Evolutionary conservation across 2,797 vertebrate genomes (phyloP).

Genomic region (Steatocranus sp.): DNA sequence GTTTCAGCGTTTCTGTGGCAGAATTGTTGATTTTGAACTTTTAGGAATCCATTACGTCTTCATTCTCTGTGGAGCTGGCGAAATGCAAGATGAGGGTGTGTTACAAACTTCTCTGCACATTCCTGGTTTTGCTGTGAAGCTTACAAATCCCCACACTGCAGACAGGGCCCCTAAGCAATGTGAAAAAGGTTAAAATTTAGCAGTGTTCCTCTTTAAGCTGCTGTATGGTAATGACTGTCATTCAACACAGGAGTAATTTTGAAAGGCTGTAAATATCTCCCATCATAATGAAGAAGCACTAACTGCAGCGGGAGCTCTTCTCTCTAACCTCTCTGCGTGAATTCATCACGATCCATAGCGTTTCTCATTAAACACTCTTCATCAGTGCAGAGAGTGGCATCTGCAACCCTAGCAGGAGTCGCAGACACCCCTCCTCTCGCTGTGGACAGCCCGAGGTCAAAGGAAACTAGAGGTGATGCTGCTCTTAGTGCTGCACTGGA

Average conservation of each 20-base stretch:
- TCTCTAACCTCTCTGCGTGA: slow-evolving; percentile 4
- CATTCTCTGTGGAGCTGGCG: not conserved
- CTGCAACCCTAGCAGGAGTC: slow-evolving; percentile 54
- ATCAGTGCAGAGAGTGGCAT: slow-evolving; percentile 35
- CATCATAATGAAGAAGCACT: slow-evolving; percentile 12
- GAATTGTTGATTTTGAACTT: not conserved
- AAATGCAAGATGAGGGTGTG: slow-evolving; percentile 3
- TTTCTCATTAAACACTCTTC: slow-evolving; percentile 53
- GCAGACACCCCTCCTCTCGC: not conserved
- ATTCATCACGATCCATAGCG: slow-evolving; percentile 40
- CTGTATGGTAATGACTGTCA: slow-evolving; percentile 23
- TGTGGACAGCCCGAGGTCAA: slow-evolving; percentile 45
- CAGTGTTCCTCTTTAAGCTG: slow-evolving; percentile 1
- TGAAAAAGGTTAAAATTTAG: not conserved
- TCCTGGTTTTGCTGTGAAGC: slow-evolving; percentile 1
- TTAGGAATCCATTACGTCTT: not conserved
- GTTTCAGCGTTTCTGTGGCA: not conserved
- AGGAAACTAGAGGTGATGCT: slow-evolving; percentile 20
- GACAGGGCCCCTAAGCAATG: not conserved
- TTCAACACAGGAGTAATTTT: slow-evolving; percentile 14
- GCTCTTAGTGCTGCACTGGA: not conserved
- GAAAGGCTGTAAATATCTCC: slow-evolving; percentile 34
- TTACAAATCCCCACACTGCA: slow-evolving; percentile 4
- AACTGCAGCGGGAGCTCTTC: slow-evolving; percentile 4
- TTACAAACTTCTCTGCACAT: not conserved